phyloP scores from a whole-genome alignment of 2,888 invertebrate species.

The Operophtera brumata region DNA sequence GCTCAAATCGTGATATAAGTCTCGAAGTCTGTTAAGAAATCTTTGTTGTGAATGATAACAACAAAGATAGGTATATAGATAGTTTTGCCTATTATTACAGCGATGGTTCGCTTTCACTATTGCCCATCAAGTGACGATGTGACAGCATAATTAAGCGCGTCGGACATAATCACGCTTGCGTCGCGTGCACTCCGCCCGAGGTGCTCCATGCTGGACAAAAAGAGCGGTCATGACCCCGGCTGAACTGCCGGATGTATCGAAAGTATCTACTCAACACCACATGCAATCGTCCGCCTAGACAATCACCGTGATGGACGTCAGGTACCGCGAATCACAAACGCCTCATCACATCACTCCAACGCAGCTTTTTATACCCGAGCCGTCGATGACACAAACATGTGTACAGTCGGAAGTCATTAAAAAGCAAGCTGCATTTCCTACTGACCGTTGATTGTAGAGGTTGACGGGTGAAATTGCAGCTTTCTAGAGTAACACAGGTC shows the following conservation, averaged over 20 bases:
- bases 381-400: constrained; percentile 18
- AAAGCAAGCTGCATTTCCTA: constrained; percentile 32
- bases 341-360: constrained; percentile 18
- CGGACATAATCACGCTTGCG: constrained; percentile 70
- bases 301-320: constrained; percentile 14
- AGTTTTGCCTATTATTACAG: constrained; percentile 61
- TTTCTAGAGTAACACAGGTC: constrained; percentile 34
- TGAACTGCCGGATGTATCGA: constrained; percentile 75
- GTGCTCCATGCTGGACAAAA: constrained; percentile 60
- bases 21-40: constrained; percentile 36
- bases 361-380: constrained; percentile 16
- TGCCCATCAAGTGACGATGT: constrained; percentile 72
- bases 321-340: constrained; percentile 22
- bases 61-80: constrained; percentile 26
- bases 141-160: constrained; percentile 79
- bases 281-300: constrained; percentile 41
- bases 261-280: constrained; percentile 60
- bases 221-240: constrained; percentile 72
- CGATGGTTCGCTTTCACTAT: constrained; percentile 72
- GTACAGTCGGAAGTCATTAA: constrained; percentile 34
- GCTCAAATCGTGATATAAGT: constrained; percentile 40
- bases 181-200: constrained; percentile 54
- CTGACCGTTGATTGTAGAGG: constrained; percentile 32
- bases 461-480: constrained; percentile 36
- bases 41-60: constrained; percentile 38